Conservation (phyloP, 1,140 invertebrate species). For the Neotoxoptera formosana region DNA sequence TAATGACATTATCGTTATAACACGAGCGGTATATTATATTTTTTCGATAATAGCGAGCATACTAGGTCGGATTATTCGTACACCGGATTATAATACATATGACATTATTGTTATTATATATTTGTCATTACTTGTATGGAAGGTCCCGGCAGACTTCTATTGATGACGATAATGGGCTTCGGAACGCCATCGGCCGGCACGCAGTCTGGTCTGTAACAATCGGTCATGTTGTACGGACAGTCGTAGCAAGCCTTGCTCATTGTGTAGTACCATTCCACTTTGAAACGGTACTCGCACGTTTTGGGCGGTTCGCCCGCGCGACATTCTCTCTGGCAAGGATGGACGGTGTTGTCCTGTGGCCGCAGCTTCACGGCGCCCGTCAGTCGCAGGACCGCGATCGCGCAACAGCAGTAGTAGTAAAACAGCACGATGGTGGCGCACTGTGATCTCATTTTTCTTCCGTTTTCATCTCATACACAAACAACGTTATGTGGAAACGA, state of each 20-base stretch:
- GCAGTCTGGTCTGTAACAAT: constrained; percentile 82
- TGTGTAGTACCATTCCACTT: constrained; percentile 80
- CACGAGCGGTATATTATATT: not conserved
- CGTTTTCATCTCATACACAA: constrained; percentile 19
- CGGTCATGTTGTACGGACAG: constrained; percentile 78
- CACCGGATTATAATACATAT: not conserved
- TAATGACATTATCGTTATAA: not conserved
- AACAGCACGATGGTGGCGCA: not conserved
- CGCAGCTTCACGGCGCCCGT: not conserved
- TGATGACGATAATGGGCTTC: constrained; percentile 78
- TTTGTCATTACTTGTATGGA: constrained; percentile 74
- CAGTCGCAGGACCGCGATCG: not conserved
- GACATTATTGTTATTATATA: not conserved
- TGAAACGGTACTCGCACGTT: constrained; percentile 76
- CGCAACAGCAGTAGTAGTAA: not conserved
- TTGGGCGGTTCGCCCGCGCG: constrained; percentile 67
- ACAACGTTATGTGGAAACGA: not conserved
- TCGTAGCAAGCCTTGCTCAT: constrained; percentile 88
- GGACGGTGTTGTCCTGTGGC: constrained; percentile 36
- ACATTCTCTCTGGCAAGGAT: constrained; percentile 69
- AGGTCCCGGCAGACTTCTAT: constrained; percentile 87
- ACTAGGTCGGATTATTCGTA: not conserved
- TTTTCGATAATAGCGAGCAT: not conserved
- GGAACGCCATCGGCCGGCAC: constrained; percentile 81
- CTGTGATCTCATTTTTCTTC: constrained; percentile 36